Evolutionary conservation across 2,797 vertebrate genomes (phyloP), one percentile per base, ranked within the genome.

Genomic region (Anguilla anguilla): DNA sequence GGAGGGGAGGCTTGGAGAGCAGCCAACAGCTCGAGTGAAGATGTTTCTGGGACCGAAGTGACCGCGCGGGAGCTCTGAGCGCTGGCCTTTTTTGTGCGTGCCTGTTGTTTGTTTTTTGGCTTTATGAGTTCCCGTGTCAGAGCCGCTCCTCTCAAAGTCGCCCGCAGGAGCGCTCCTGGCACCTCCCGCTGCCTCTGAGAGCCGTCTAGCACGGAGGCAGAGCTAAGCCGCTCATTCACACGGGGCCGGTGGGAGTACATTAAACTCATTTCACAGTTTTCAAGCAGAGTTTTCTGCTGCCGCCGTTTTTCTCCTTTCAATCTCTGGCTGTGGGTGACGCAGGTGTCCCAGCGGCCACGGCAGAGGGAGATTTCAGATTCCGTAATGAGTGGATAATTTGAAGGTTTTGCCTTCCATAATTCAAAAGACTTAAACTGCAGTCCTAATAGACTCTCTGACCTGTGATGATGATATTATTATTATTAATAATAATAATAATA

Each of bases 11-110:
- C 39, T 64, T 85, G 84, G 84, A 85, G 35, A 22, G 25, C 39
- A 64, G 57, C 84, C 84, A 85, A 46, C 57, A 46, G 25, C 61
- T 85, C 17, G 55, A 85, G 84, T 67, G 59, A 85, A 64, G 84
- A 46, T 85, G 61, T 85, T 69, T 85, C 59, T 49, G 57, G 59
- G 35, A 69, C 61, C 59, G n/a, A n/a, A 69, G 84, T 49, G 59
- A 85, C 39, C 46, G 15, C 0, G 57, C 9, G 57, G 22, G 69
- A 49, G 9, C 3, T 64, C 39, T 85, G 51, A 85, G 83, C 55
- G 28, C 15, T 11, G 9, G 15, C 55, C 31, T 64, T n/a, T 39
- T 43, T 43, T 64, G 83, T 84, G 83, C 31, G 53, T 17, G 55
- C 51, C 3, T 15, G 55, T 59, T 84, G 51, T 84, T 84, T 84